phyloP scores from a whole-genome alignment of 1,140 invertebrate genomes.

The Lasioglossum baleicum region DNA sequence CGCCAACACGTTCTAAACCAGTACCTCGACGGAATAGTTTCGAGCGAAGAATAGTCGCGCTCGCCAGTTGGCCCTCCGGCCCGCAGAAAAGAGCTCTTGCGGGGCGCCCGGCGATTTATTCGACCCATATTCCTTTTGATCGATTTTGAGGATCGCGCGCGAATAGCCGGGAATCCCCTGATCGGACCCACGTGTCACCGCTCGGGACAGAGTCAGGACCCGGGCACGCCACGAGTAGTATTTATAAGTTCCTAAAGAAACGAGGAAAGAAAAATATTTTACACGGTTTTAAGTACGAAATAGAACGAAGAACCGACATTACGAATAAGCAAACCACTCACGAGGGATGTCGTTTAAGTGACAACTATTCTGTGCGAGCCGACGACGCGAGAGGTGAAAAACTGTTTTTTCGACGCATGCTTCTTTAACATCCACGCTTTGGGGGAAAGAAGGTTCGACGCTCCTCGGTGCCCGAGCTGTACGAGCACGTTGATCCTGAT shows the following conservation, averaged over 20 bases:
- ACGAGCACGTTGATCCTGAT: no score
- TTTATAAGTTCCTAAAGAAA: conserved; percentile 74
- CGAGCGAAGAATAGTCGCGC: not conserved
- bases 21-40: not conserved
- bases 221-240: conserved; percentile 65
- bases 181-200: conserved; percentile 31
- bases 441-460: no score
- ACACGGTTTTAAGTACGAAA: conserved; percentile 43
- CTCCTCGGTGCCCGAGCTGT: no score
- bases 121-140: not conserved
- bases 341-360: conserved; percentile 4
- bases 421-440: no score
- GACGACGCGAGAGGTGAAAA: not conserved
- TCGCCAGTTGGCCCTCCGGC: no score
- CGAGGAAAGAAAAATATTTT: conserved; percentile 43
- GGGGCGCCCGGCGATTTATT: not conserved
- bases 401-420: no score
- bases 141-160: not conserved
- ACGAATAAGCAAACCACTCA: conserved; percentile 34
- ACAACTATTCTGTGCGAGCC: not conserved
- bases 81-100: not conserved
- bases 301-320: conserved; percentile 45
- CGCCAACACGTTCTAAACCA: conserved; percentile 6
- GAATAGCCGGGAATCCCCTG: conserved; percentile 10
- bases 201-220: conserved; percentile 36